phyloP scores from a whole-genome alignment of 1,140 invertebrate species.

The Mya arenaria region DNA sequence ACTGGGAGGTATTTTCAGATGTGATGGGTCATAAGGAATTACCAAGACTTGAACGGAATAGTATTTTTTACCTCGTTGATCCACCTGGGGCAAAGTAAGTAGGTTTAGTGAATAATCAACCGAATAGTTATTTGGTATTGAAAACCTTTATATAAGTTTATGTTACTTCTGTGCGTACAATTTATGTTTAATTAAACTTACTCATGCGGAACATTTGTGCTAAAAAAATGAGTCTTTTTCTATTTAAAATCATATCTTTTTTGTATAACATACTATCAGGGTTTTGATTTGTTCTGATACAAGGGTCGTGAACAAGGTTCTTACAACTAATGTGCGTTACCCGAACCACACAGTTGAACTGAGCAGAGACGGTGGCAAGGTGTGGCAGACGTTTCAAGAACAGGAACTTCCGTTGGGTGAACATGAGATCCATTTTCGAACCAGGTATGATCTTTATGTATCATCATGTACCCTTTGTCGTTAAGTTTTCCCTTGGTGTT shows the following conservation, averaged over 20 bases:
- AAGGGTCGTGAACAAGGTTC: background rate
- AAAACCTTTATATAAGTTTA: background rate
- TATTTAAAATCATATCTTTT: background rate
- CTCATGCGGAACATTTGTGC: background rate
- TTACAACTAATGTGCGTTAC: background rate
- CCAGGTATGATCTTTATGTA: too few species aligned
- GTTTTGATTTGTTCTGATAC: background rate
- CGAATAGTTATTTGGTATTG: background rate
- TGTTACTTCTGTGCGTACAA: background rate
- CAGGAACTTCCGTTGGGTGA: too few species aligned
- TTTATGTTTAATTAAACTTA: background rate
- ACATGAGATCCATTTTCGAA: too few species aligned
- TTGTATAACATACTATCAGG: background rate
- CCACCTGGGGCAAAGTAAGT: constrained; percentile 72
- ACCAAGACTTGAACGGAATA: constrained; percentile 65
- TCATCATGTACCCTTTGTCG: too few species aligned
- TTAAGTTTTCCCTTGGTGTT: too few species aligned
- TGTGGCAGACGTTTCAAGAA: background rate
- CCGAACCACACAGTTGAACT: background rate
- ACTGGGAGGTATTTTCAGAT: constrained; percentile 73
- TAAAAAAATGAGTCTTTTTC: background rate
- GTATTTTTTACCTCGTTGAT: constrained; percentile 67
- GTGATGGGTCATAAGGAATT: constrained; percentile 72
- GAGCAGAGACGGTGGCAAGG: background rate
- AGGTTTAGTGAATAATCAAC: background rate